Evolutionary conservation across 2,888 invertebrate genomes (phyloP).

Genomic region (Tanypteryx hageni): DNA sequence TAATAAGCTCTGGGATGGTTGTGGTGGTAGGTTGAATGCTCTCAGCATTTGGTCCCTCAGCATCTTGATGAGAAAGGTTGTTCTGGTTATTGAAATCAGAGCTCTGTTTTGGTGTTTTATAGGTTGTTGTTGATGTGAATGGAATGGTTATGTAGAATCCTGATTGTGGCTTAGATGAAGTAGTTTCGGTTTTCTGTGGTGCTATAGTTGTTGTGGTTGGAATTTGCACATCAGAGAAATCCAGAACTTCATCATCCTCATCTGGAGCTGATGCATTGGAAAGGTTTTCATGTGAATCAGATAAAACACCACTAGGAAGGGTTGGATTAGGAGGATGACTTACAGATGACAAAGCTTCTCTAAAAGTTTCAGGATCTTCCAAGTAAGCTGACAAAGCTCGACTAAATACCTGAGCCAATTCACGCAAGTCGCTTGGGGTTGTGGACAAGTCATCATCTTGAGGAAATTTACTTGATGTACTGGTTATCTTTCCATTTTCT

Average conservation of each 20-base stretch:
- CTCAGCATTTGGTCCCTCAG: slow-evolving; percentile 40
- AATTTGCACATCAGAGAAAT: slow-evolving; percentile 83
- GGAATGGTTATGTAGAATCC: slow-evolving; percentile 57
- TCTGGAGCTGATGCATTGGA: slow-evolving; percentile 72
- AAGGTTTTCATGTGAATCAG: slow-evolving; percentile 70
- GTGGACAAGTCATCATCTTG: slow-evolving; percentile 48
- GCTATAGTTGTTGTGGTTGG: slow-evolving; percentile 73
- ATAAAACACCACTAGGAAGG: slow-evolving; percentile 75
- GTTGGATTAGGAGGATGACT: slow-evolving; percentile 81
- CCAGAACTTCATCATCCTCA: slow-evolving; percentile 85
- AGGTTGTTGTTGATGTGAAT: slow-evolving; percentile 21
- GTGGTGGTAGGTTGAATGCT: not conserved
- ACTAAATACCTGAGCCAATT: slow-evolving; percentile 90
- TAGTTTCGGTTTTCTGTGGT: slow-evolving; percentile 69
- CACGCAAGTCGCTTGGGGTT: slow-evolving; percentile 77
- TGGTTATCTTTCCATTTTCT: slow-evolving; percentile 51
- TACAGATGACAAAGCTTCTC: slow-evolving; percentile 85
- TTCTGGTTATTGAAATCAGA: not conserved
- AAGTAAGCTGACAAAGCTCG: slow-evolving; percentile 89
- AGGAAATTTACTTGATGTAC: slow-evolving; percentile 46
- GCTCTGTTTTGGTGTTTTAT: slow-evolving; percentile 14
- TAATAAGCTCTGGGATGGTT: slow-evolving; percentile 24
- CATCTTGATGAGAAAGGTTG: slow-evolving; percentile 20
- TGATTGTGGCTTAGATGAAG: slow-evolving; percentile 64
- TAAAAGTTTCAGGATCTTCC: slow-evolving; percentile 89